Evolutionary conservation across 2,888 invertebrate genomes (phyloP).

Genomic region (Neocrepidodera transversa): DNA sequence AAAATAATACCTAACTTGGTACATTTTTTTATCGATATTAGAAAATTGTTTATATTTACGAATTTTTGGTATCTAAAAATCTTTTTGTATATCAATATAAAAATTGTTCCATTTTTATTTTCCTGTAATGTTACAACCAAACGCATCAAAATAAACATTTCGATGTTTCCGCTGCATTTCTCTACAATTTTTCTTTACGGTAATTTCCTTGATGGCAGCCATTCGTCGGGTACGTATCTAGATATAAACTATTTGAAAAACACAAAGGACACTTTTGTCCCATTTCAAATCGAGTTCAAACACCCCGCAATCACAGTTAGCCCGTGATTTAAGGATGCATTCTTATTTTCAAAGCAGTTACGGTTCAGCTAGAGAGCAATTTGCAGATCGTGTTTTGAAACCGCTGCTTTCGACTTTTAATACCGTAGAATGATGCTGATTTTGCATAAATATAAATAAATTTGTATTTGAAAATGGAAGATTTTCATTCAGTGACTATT

Average conservation of each 20-base stretch:
- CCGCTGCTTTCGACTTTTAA: background rate
- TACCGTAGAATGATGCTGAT: too few species aligned
- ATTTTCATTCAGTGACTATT: too few species aligned
- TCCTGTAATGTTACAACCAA: too few species aligned
- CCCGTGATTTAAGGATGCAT: conserved; percentile 10
- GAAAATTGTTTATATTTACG: too few species aligned
- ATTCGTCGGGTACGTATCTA: conserved; percentile 5
- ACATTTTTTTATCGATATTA: too few species aligned
- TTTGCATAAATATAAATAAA: too few species aligned
- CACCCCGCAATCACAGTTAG: conserved; percentile 14
- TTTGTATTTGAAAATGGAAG: too few species aligned
- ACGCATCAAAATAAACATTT: background rate
- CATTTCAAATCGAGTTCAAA: conserved; percentile 12
- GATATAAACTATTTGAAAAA: conserved; percentile 12
- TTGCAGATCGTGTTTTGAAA: background rate
- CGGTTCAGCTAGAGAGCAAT: background rate
- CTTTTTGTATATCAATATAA: too few species aligned
- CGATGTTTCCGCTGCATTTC: background rate
- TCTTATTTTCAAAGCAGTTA: conserved; percentile 8
- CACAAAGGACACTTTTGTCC: conserved; percentile 14
- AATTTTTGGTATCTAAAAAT: too few species aligned
- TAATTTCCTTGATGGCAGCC: conserved; percentile 4
- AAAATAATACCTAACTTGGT: too few species aligned
- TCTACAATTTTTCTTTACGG: conserved; percentile 4
- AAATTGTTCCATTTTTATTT: too few species aligned